phyloP scores from a whole-genome alignment of 2,113 vertebrate species.

The Pluvianellus socialis region DNA sequence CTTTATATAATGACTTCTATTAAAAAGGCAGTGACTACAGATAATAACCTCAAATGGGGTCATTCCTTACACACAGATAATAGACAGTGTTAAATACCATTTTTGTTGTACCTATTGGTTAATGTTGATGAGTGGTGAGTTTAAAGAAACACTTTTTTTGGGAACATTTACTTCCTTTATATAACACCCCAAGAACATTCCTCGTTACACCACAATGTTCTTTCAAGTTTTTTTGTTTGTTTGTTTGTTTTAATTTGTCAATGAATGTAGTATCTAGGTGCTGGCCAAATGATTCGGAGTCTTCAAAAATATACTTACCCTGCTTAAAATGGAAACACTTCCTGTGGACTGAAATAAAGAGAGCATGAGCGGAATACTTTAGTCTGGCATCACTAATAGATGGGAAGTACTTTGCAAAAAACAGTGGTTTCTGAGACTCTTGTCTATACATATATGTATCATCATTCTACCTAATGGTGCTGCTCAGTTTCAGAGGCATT shows the following conservation, averaged over 20 bases:
- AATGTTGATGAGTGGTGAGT: neutral
- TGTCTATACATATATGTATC: neutral
- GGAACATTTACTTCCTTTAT: neutral
- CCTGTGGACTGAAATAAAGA: neutral
- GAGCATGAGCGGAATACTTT: neutral
- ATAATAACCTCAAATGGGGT: neutral
- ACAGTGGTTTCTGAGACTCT: fast-evolving
- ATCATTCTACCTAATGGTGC: neutral
- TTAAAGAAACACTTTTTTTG: neutral
- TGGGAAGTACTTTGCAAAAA: neutral
- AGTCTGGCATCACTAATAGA: neutral
- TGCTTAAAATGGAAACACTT: neutral
- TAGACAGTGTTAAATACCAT: neutral
- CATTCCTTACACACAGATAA: neutral
- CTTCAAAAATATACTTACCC: neutral
- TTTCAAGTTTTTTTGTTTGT: neutral
- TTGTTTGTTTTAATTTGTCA: neutral
- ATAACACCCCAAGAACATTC: neutral
- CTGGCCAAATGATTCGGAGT: neutral
- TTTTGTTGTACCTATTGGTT: neutral
- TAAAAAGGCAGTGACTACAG: neutral
- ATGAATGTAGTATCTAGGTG: neutral
- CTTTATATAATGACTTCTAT: neutral
- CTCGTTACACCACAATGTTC: neutral
- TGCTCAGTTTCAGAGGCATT: neutral